These are phyloP conservation scores for Athrips mouffetella DNA, from an alignment of 2,888 invertebrate species.

Conservation along the genomic window DNA sequence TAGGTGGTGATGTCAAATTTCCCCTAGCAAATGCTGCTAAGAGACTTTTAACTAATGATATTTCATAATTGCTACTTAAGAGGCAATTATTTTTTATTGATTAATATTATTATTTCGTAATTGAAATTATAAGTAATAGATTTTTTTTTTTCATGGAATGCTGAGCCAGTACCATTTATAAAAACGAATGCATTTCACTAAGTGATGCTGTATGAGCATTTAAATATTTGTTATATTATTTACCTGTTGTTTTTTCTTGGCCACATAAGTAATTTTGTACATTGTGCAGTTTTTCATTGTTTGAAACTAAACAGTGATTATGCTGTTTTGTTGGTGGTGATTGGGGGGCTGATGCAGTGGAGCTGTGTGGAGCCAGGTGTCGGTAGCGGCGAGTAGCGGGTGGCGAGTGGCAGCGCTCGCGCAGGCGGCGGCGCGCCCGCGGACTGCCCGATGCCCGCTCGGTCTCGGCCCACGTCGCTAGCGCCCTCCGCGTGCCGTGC, in stretches of 20 bases:
- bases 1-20: conserved; percentile 25
- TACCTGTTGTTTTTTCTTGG: conserved; percentile 68
- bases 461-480: conserved; percentile 10
- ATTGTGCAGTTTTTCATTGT: conserved; percentile 67
- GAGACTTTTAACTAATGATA: neutral
- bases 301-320: no score
- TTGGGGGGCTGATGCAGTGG: conserved; percentile 20
- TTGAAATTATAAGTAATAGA: no score
- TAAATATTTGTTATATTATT: conserved; percentile 12
- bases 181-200: conserved; percentile 2
- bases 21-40: conserved; percentile 19
- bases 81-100: no score
- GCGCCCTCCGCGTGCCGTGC: conserved; percentile 34
- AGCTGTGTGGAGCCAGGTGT: neutral
- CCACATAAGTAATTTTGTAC: conserved; percentile 73
- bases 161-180: neutral
- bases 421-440: conserved; percentile 25
- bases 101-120: no score
- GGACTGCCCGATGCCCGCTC: conserved; percentile 18
- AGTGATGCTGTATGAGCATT: neutral
- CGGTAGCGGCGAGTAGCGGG: conserved; percentile 17
- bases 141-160: no score
- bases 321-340: conserved; percentile 6
- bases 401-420: conserved; percentile 26
- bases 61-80: neutral